Conservation (phyloP, 2,113 vertebrate genomes). For the Dasyprocta punctata region DNA sequence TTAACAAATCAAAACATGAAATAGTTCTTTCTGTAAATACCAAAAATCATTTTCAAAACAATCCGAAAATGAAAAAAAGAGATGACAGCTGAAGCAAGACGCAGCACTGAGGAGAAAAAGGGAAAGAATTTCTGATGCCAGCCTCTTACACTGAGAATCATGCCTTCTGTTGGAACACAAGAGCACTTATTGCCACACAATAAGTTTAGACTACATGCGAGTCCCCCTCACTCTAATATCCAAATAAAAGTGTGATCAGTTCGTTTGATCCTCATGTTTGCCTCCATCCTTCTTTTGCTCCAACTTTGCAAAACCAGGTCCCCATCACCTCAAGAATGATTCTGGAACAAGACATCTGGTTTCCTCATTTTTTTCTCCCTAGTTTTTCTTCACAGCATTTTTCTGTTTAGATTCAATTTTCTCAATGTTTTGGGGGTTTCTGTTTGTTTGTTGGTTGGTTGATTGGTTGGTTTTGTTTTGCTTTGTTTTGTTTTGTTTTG, state of each 20-base stretch:
- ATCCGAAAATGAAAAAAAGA: conserved; percentile 13
- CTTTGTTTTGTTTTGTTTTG: too few relatives aligned
- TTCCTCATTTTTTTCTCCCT: not conserved
- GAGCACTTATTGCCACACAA: not conserved
- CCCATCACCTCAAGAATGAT: not conserved
- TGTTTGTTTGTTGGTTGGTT: too few relatives aligned
- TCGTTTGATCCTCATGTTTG: not conserved
- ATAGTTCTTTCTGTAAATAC: not conserved
- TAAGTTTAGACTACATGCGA: not conserved
- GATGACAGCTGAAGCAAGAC: not conserved
- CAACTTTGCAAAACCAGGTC: not conserved
- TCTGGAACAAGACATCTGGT: not conserved
- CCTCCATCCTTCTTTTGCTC: not conserved
- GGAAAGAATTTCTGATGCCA: not conserved
- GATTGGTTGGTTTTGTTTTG: too few relatives aligned
- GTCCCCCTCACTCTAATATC: not conserved
- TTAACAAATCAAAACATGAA: not conserved
- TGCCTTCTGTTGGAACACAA: not conserved
- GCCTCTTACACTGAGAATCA: not conserved
- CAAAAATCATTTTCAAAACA: not conserved
- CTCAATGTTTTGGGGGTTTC: too few relatives aligned
- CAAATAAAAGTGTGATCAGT: not conserved
- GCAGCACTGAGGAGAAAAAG: not conserved
- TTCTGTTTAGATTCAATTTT: not conserved
- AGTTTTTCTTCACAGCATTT: not conserved